Conservation (phyloP, 37 sponge, comb jelly and placozoan species). For the Corticium candelabrum region DNA sequence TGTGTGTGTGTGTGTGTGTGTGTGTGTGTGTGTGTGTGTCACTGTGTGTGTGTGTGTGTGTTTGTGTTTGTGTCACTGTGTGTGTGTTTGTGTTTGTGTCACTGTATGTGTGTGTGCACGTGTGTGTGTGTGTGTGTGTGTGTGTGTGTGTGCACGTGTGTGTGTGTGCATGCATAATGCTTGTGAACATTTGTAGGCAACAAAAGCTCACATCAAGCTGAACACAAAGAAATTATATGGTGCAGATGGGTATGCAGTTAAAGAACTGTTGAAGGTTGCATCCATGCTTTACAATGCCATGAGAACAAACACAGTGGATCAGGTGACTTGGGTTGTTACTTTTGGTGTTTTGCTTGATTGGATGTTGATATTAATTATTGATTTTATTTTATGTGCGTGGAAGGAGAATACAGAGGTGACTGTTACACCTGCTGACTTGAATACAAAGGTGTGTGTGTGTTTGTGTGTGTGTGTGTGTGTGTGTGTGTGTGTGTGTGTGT, state of each 20-base stretch:
- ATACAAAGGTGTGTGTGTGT: no score
- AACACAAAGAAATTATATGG: conserved; percentile 90
- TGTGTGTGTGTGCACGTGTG: not conserved
- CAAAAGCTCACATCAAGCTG: conserved; percentile 83
- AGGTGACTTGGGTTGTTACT: no score
- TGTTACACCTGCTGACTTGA: no score
- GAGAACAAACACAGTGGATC: conserved; percentile 37
- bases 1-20: conserved; percentile 2
- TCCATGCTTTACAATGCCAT: conserved; percentile 82
- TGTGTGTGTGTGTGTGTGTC: conserved; percentile 14
- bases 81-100: no score
- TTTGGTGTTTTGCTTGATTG: no score
- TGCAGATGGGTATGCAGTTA: conserved; percentile 98
- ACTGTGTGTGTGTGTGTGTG: no score
- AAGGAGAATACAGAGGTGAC: no score
- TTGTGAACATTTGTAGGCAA: conserved; percentile 67
- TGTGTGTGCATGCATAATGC: no score
- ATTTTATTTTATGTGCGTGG: no score
- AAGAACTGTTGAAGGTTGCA: conserved; percentile 88
- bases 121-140: not conserved
- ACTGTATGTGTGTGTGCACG: not conserved
- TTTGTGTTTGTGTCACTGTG: no score
- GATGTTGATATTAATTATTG: no score
- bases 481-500: conserved; percentile 20
- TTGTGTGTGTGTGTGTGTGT: no score